Percentiles rank a stretch among this genome's conserved stretches.
Evolutionary conservation across 2,888 invertebrate genomes (phyloP).

Genomic region (Drosophila mimica): DNA sequence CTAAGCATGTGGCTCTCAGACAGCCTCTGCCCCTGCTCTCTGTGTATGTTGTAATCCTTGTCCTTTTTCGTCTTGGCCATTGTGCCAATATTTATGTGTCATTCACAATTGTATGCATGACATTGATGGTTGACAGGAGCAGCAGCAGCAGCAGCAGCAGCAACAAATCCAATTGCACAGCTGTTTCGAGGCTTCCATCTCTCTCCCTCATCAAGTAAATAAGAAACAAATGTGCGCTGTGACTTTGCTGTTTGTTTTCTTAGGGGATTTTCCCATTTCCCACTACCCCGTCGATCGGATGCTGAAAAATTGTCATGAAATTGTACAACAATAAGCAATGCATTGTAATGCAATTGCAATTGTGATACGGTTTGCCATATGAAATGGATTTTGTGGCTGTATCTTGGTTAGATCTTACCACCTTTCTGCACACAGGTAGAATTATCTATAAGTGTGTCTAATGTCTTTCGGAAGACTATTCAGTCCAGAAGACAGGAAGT

Average conservation of each 20-base stretch:
- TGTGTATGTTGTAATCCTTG: slow-evolving; percentile 64
- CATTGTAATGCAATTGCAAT: slow-evolving; percentile 69
- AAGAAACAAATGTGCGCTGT: slow-evolving; percentile 72
- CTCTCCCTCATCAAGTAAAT: slow-evolving; percentile 64
- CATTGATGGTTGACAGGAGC: slow-evolving; percentile 70
- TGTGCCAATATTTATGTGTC: slow-evolving; percentile 76
- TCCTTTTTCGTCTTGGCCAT: slow-evolving; percentile 56
- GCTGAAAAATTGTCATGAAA: slow-evolving; percentile 82
- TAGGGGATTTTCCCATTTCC: slow-evolving; percentile 31
- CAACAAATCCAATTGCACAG: slow-evolving; percentile 78
- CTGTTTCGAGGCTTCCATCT: slow-evolving; percentile 57
- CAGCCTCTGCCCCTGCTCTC: slow-evolving; percentile 15
- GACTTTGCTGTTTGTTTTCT: slow-evolving; percentile 61
- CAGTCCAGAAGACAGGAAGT: slow-evolving; percentile 55
- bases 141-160: slow-evolving; percentile 50
- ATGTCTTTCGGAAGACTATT: slow-evolving; percentile 70
- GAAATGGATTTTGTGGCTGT: slow-evolving; percentile 39
- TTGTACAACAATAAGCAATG: slow-evolving; percentile 39
- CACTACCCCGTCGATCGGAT: slow-evolving; percentile 40
- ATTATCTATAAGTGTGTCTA: slow-evolving; percentile 59
- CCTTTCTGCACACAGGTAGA: slow-evolving; percentile 49
- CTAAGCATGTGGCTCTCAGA: slow-evolving; percentile 23
- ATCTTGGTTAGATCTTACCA: slow-evolving; percentile 46
- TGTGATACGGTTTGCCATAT: slow-evolving; percentile 46
- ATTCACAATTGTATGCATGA: slow-evolving; percentile 79